Base-by-base conservation (phyloP, 1,140 invertebrate species). In the Drosophila virilis region DNA sequence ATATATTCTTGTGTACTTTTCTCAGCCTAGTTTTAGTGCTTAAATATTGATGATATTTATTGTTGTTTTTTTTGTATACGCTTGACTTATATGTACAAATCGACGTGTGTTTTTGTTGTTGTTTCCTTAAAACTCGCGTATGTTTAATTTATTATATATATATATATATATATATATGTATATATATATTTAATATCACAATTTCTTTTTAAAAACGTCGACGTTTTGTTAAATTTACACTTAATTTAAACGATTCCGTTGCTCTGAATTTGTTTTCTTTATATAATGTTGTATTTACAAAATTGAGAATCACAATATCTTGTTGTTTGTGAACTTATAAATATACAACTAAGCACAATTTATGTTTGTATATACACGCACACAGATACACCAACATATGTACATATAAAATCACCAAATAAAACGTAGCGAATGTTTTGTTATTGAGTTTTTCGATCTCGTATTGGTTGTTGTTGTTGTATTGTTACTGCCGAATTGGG, bases 161-260 rank as follows among this genome's bases (percentile, higher is more conserved):
- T 32, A 42, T 54, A 38, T 66, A 81, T 78, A 71, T 78, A 76
- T 84, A 33, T 48, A 38, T 67, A 37, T 57, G 42, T 32, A 42
- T 54, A 38, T 66, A 81, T 78, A 71, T 78, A 76, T 84, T 80
- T 88, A 89, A 89, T 89, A 89, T 89, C 84, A 89, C 84, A 89
- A 89, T 73, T 78, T 88, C 64, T 85, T 82, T 89, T 89, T 89
- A 71, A 77, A 89, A 89, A 89, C 84, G 84, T 89, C 59, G 80
- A 73, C 84, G 84, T 89, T 89, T 89, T 60, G 61, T 64, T 60
- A 78, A 64, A 84, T 89, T 84, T 89, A 89, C 84, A 89, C 84
- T 83, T 88, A 77, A 33, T 59, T 74, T 74, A 66, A 64, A 51
- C 58, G 54, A 72, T 64, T 43, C 61, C 32, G 52, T 45, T 62